Evolutionary conservation across 2,797 vertebrate genomes (phyloP).

Genomic region (Glyptemys insculpta): DNA sequence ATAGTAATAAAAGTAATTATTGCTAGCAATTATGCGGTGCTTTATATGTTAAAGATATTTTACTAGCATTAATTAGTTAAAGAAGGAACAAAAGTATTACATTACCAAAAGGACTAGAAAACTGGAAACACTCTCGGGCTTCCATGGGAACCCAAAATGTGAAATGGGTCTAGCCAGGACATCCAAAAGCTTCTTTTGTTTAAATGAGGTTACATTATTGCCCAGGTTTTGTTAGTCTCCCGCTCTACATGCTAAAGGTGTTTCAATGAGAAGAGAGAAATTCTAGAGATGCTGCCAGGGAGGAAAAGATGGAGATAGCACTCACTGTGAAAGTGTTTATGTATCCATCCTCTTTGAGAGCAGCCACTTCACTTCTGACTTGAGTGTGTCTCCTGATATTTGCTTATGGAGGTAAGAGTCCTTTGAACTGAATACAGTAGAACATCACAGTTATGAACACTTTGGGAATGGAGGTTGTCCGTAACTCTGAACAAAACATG

Average conservation of each 20-base stretch:
- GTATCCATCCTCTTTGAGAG: not conserved
- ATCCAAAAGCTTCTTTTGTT: not conserved
- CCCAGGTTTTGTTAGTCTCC: not conserved
- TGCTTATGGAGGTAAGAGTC: not conserved
- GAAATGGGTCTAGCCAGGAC: accelerated
- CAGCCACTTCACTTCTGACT: not conserved
- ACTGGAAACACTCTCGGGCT: not conserved
- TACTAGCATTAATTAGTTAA: not conserved
- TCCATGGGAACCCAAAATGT: accelerated
- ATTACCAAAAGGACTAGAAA: not conserved
- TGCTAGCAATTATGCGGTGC: not conserved
- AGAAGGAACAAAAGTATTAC: not conserved
- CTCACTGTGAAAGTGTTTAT: accelerated
- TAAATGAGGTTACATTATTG: conserved; percentile 8
- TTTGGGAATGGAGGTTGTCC: too few relatives aligned
- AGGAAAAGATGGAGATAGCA: accelerated
- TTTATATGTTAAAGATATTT: accelerated
- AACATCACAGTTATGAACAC: too few relatives aligned
- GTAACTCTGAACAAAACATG: too few relatives aligned
- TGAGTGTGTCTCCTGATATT: not conserved
- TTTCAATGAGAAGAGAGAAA: not conserved
- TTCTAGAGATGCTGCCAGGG: not conserved
- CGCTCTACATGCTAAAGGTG: not conserved
- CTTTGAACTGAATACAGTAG: not conserved
- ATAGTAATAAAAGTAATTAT: not conserved